A percentile compares a stretch with the other conserved stretches of the same genome.
These are phyloP conservation scores for Pheucticus melanocephalus DNA, from an alignment of 2,113 vertebrate species.

Conservation along the genomic window DNA sequence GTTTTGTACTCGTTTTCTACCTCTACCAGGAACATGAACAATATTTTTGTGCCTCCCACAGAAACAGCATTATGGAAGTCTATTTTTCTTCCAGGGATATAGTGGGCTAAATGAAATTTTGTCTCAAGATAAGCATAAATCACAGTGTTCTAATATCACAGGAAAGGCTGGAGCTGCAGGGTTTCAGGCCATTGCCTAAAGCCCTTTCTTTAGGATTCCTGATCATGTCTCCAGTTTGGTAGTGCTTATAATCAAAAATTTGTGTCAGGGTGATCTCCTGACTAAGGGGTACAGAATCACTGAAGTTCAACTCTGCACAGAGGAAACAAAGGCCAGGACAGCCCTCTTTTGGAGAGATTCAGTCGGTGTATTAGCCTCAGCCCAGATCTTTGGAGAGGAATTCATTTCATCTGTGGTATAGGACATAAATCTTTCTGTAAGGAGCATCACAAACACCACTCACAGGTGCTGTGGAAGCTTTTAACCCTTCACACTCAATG, in stretches of 20 bases:
- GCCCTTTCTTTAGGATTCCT: not conserved
- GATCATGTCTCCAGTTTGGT: not conserved
- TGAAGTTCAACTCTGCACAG: not conserved
- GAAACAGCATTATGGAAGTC: not conserved
- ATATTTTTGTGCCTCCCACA: not conserved
- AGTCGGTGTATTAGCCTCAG: not conserved
- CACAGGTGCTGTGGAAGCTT: not conserved
- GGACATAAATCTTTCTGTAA: not conserved
- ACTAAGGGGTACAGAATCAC: not conserved
- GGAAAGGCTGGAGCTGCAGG: not conserved
- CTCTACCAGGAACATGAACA: not conserved
- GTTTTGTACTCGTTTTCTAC: not conserved
- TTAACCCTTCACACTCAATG: not conserved
- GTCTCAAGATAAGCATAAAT: not conserved
- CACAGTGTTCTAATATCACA: not conserved
- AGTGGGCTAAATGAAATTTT: not conserved
- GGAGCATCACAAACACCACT: not conserved
- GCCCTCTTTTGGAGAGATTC: constrained; percentile 33
- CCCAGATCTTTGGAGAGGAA: not conserved
- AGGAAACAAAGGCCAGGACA: constrained; percentile 22
- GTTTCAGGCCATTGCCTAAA: not conserved
- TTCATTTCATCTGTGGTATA: not conserved
- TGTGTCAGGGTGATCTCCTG: not conserved
- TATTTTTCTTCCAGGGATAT: not conserved
- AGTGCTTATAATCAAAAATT: not conserved